phyloP scores from a whole-genome alignment of 1,140 invertebrate species.

The Pseudachorutes palmiensis region DNA sequence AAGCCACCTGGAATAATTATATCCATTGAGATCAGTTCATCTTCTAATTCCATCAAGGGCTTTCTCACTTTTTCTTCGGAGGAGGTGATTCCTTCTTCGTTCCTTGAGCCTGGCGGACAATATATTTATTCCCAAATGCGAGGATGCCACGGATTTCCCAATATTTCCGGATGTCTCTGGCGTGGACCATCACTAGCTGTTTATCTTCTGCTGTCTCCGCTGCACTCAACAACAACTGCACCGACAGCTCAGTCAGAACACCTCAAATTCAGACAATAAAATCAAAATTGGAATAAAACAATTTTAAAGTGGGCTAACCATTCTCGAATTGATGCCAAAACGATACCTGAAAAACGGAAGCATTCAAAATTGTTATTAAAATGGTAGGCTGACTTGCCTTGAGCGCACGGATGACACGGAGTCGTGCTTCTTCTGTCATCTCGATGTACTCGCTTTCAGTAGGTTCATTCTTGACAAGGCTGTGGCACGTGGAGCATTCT shows the following conservation, averaged over 20 bases:
- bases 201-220: constrained; percentile 31
- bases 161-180: constrained; percentile 24
- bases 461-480: constrained; percentile 20
- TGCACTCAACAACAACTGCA: constrained; percentile 24
- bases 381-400: constrained; percentile 15
- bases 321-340: constrained; percentile 14
- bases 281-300: background rate
- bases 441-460: constrained; percentile 18
- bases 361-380: background rate
- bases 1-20: constrained; percentile 4
- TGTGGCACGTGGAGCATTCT: background rate
- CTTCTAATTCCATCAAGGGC: background rate
- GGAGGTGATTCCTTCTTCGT: background rate
- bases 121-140: background rate
- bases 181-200: constrained; percentile 23
- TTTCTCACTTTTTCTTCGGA: background rate
- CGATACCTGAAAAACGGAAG: background rate
- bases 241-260: constrained; percentile 32
- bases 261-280: constrained; percentile 5
- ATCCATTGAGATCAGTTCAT: background rate
- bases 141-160: constrained; percentile 20
- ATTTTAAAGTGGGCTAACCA: constrained; percentile 13
- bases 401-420: constrained; percentile 30
- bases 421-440: constrained; percentile 34
- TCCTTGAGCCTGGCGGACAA: background rate